Conservation (phyloP, 2,113 vertebrate genomes). For the human region GRCh38 chr1:85032501-85033000, state of each 20-base stretch:
- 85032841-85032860: background rate
- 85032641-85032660: background rate
- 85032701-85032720: slow-evolving; percentile 94
- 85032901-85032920: slow-evolving; percentile 70
- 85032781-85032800: slow-evolving; percentile 90
- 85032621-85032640: background rate
- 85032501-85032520: background rate
- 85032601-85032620: background rate
- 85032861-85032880: slow-evolving; percentile 91
- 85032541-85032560: background rate
- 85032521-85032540: background rate
- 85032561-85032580: background rate
- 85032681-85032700: slow-evolving; percentile 84
- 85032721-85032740: slow-evolving; percentile 94
- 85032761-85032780: slow-evolving; percentile 91
- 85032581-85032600: background rate
- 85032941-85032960: slow-evolving; percentile 92
- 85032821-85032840: background rate
- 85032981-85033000: background rate
- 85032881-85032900: slow-evolving; percentile 91
- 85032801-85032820: slow-evolving; percentile 48
- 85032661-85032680: background rate
- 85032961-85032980: slow-evolving; percentile 66
- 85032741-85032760: slow-evolving; percentile 96
- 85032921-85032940: slow-evolving; percentile 76